Evolutionary conservation across 2,113 vertebrate species (phyloP), one percentile per base, ranked within the genome.

Genomic region (Sprattus sprattus): DNA sequence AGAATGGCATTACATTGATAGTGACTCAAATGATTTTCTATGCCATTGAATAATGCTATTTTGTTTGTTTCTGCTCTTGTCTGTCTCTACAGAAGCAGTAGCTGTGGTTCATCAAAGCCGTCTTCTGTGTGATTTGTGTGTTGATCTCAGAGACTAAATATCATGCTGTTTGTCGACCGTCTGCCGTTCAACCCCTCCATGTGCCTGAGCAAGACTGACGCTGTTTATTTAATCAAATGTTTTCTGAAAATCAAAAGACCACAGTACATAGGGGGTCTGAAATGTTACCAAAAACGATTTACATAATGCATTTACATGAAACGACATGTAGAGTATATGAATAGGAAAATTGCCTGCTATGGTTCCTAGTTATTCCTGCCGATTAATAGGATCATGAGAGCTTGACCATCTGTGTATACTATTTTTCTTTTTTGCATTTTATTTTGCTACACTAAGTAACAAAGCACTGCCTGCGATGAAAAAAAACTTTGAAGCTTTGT

Each of bases 171-270:
- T 85, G 86, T 86, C 75, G 2, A 86, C 82, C 81, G 82, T 82
- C 85, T 88, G 87, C 81, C 28, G 13, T 57, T 54, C 89, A 86
- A 90, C 11, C 89, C 86, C 84, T 92, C 60, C 89, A 86, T 89
- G 54, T 94, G 88, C 90, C 87, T 91, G n/a, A 92, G 89, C 81
- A 87, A 85, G 84, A 91, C 89, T 86, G 85, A 88, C 87, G 90
- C 45, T 82, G 87, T 92, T 91, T 92, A 92, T 95, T 93, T 93
- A 94, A 95, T 95, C 94, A 93, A 92, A 93, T 67, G 32, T 88
- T 90, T 32, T 32, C 28, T 32, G 32, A 32, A 85, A 44, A 87
- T 81, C 45, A 85, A 54, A 88, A 13, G 71, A 78, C 71, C 28
- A 78, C 20, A 11, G 71, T 28, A 39, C 71, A 78, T 78, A 15